Percentiles rank a stretch among this genome's conserved stretches.
These are phyloP conservation scores for Spondyliosoma cantharus DNA, from an alignment of 2,797 vertebrate genomes.

Conservation along the genomic window DNA sequence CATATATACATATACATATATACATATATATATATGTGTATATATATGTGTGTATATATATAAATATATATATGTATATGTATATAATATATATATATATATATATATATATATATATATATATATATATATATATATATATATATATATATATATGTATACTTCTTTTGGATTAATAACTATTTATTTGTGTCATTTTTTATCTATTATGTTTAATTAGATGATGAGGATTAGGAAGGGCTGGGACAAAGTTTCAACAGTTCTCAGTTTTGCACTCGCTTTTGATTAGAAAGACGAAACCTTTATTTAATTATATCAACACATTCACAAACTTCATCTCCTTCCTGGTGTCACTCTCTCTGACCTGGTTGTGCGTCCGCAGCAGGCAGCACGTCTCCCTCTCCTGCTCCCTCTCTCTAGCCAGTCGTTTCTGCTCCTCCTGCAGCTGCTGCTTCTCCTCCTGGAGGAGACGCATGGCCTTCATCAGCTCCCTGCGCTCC, in stretches of 20 bases:
- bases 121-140: no score
- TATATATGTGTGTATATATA: no score
- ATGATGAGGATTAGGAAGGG: not conserved
- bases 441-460: slow-evolving; percentile 92
- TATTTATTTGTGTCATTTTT: not conserved
- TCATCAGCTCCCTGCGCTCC: slow-evolving; percentile 93
- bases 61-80: no score
- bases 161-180: not conserved
- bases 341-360: slow-evolving; percentile 33
- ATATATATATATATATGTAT: no score
- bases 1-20: no score
- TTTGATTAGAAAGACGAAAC: not conserved
- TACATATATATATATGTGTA: no score
- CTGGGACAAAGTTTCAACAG: not conserved
- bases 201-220: not conserved
- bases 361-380: slow-evolving; percentile 90
- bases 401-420: slow-evolving; percentile 89
- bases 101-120: no score
- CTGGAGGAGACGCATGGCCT: slow-evolving; percentile 90
- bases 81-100: no score
- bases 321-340: not conserved
- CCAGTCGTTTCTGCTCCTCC: slow-evolving; percentile 90
- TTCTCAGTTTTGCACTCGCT: not conserved
- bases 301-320: not conserved
- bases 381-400: slow-evolving; percentile 90